Evolutionary conservation across 2,113 vertebrate genomes (phyloP).

Genomic region (Proteles cristata): DNA sequence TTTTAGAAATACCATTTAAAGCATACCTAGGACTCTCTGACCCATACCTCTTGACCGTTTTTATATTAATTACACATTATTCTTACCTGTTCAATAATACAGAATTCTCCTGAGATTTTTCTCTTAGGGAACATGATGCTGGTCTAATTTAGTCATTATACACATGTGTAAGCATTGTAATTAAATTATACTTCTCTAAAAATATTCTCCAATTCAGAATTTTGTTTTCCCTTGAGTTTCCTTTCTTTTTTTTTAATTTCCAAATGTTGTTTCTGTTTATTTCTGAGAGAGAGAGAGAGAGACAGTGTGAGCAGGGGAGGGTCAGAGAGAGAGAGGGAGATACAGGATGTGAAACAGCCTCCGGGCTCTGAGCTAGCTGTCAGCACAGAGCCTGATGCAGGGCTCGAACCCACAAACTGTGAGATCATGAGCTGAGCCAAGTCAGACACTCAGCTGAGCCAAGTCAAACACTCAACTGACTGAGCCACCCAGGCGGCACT

Average conservation of each 20-base stretch:
- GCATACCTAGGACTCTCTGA: background rate
- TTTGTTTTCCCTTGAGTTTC: slow-evolving; percentile 1
- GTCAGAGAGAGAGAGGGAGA: no score
- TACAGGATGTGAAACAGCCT: no score
- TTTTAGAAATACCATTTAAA: slow-evolving; percentile 12
- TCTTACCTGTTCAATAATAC: background rate
- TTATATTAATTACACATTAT: slow-evolving; percentile 4
- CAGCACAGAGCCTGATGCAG: no score
- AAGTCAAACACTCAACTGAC: no score
- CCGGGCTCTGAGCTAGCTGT: no score
- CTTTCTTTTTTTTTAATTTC: background rate
- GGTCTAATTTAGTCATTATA: background rate
- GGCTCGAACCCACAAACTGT: no score
- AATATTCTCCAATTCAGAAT: background rate
- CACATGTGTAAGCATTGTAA: background rate
- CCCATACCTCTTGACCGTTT: background rate
- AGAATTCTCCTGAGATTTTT: background rate
- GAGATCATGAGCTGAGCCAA: no score
- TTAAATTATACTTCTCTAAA: slow-evolving; percentile 1
- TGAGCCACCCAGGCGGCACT: no score
- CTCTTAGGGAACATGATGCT: background rate
- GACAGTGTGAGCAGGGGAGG: no score
- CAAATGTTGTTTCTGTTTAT: no score
- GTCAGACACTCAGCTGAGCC: no score
- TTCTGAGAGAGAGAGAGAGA: no score